Conservation (phyloP, 2,888 invertebrate genomes). For the Synanthedon formicaeformis region DNA sequence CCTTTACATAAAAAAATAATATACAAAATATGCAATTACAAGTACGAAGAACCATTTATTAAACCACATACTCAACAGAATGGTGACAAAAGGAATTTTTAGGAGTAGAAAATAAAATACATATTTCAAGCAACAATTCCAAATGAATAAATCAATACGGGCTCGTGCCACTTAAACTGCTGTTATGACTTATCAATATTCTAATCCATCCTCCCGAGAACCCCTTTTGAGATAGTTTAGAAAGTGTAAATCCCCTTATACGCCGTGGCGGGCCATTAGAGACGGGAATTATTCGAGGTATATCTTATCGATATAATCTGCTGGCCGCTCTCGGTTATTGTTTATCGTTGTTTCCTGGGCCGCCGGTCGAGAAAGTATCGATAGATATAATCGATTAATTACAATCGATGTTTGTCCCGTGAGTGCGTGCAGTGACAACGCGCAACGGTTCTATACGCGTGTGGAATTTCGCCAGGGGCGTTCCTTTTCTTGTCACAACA, state of each 20-base stretch:
- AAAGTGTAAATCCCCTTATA: constrained; percentile 64
- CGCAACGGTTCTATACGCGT: constrained; percentile 21
- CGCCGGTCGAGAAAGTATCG: constrained; percentile 37
- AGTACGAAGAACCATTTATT: no score
- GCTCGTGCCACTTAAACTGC: constrained; percentile 6
- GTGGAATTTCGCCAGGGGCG: background rate
- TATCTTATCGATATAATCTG: constrained; percentile 62
- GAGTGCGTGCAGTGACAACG: constrained; percentile 48
- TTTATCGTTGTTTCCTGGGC: constrained; percentile 53
- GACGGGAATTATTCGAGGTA: constrained; percentile 43
- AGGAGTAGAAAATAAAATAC: no score
- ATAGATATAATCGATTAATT: constrained; percentile 54
- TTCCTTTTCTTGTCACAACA: background rate
- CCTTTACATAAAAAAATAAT: no score
- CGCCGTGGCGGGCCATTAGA: constrained; percentile 57
- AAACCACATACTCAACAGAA: no score
- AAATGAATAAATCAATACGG: constrained; percentile 2
- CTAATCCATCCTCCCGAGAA: constrained; percentile 49
- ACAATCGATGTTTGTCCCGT: constrained; percentile 43
- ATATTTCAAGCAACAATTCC: no score
- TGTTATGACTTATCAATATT: constrained; percentile 43
- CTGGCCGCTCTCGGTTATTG: constrained; percentile 53
- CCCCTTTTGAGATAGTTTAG: constrained; percentile 55
- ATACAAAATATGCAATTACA: no score
- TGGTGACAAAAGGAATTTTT: no score